Base-by-base conservation (phyloP, 2,797 vertebrate genomes). In the Lagodon rhomboides region DNA sequence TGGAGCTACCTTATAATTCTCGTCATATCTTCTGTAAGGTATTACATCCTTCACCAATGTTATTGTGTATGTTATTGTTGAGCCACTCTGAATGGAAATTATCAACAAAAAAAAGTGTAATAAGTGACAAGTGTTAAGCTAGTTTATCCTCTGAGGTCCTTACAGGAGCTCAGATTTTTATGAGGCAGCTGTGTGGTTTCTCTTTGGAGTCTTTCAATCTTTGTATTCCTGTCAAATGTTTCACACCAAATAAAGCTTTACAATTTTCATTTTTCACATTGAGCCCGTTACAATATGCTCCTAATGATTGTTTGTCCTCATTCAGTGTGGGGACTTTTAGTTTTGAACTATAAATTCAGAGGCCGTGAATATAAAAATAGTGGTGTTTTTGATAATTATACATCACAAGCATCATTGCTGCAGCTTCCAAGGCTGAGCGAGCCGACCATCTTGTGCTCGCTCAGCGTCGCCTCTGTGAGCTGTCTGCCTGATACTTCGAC, bases 401-500 rank as follows among this genome's bases (percentile, higher is more conserved):
- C 5, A 46, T 6, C 34, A 12, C 3, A 25, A 49, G 44, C 43
- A 59, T 79, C 22, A 2, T 7, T 61, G 30, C 62, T 65, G 49
- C 60, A 12, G 20, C 61, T 80, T 49, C 38, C 49, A 46, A 15
- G 47, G 34, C 34, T 12, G 34, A 25, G 23, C 8, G 44, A 59
- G 74, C 10, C 41, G 5, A 27, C 43, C 50, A 17, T 79, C 56
- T 53, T 44, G 17, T 46, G 60, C 69, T 74, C 67, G 60, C 69
- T 74, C 67, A 30, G 80, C 65, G 71, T 79, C 51, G 50, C 78
- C 70, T 72, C 80, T 80, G 68, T 75, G 67, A 77, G 59, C 58
- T 12, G 70, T 64, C 89, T 60, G 65, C 71, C 77, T 85, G 78
- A 86, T 78, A 86, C 86, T 80, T 90, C 72, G 62, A 84, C 87